Conservation (phyloP, 2,888 invertebrate species). For the Elgonia sp. region DNA sequence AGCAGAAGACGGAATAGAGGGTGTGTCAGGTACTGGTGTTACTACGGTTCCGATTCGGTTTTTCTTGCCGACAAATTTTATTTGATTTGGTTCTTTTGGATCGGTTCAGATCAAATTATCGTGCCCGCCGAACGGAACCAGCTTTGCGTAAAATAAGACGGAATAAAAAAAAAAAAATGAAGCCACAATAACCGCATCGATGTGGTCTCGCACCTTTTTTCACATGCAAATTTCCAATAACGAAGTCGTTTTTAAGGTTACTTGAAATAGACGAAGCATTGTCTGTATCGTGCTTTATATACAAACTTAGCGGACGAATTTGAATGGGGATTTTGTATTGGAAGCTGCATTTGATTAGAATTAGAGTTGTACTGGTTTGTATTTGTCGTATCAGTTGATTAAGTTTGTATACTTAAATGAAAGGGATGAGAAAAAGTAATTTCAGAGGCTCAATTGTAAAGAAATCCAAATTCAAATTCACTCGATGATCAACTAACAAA, state of each 20-base stretch:
- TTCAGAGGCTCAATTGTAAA: not conserved
- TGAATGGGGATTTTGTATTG: slow-evolving; percentile 52
- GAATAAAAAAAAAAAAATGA: not conserved
- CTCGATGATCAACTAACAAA: slow-evolving; percentile 21
- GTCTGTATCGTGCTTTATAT: slow-evolving; percentile 68
- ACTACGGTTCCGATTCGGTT: slow-evolving; percentile 59
- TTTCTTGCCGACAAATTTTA: slow-evolving; percentile 37
- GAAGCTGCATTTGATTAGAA: slow-evolving; percentile 3
- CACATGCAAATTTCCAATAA: slow-evolving; percentile 62
- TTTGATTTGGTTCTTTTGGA: slow-evolving; percentile 12
- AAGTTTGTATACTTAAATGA: too few species aligned
- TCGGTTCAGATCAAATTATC: slow-evolving; percentile 29
- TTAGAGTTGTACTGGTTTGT: not conserved
- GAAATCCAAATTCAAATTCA: slow-evolving; percentile 59
- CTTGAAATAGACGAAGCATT: slow-evolving; percentile 64
- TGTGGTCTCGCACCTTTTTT: slow-evolving; percentile 59
- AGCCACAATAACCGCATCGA: slow-evolving; percentile 28
- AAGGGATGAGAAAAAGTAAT: not conserved
- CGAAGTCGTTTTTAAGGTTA: slow-evolving; percentile 66
- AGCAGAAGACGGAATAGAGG: too few species aligned
- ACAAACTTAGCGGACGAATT: slow-evolving; percentile 59
- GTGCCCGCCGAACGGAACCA: slow-evolving; percentile 53
- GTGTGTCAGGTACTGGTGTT: too few species aligned
- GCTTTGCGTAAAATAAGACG: slow-evolving; percentile 45
- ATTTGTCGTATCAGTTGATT: not conserved